A percentile compares a stretch with the other conserved stretches of the same genome.
phyloP scores from a whole-genome alignment of 2,797 vertebrate genomes.

The Poeciliopsis presidionis region DNA sequence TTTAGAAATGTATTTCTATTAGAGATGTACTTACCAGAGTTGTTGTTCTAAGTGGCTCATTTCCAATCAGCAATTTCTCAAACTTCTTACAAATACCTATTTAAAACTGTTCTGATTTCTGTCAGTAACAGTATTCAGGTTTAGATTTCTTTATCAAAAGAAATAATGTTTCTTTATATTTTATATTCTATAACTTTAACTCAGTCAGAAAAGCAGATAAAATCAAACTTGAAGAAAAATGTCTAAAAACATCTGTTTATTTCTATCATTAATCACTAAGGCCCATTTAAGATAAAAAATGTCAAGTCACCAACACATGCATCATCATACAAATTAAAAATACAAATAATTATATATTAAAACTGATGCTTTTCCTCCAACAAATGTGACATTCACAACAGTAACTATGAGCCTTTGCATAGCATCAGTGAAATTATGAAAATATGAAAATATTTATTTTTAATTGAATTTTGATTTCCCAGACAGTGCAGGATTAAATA shows the following conservation, averaged over 20 bases:
- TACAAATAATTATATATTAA: not conserved
- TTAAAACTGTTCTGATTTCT: not conserved
- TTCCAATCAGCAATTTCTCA: not conserved
- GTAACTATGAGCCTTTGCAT: not conserved
- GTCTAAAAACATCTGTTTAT: not conserved
- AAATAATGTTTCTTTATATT: too few species aligned
- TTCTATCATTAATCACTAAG: not conserved
- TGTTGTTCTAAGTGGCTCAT: not conserved
- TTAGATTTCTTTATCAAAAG: too few species aligned
- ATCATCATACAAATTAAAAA: not conserved
- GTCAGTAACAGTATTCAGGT: not conserved
- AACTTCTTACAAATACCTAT: not conserved
- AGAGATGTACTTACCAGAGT: not conserved
- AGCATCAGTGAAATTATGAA: not conserved
- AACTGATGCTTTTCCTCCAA: not conserved
- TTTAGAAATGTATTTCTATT: too few species aligned
- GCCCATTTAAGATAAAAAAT: not conserved
- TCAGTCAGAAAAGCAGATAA: not conserved
- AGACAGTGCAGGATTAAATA: slow-evolving; percentile 34
- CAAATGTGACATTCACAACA: not conserved
- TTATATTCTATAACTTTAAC: not conserved
- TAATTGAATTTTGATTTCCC: slow-evolving; percentile 17
- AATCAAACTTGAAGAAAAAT: not conserved
- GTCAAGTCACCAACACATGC: not conserved
- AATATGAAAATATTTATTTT: not conserved